phyloP scores from a whole-genome alignment of 2,797 vertebrate species.

The Mus minutoides region DNA sequence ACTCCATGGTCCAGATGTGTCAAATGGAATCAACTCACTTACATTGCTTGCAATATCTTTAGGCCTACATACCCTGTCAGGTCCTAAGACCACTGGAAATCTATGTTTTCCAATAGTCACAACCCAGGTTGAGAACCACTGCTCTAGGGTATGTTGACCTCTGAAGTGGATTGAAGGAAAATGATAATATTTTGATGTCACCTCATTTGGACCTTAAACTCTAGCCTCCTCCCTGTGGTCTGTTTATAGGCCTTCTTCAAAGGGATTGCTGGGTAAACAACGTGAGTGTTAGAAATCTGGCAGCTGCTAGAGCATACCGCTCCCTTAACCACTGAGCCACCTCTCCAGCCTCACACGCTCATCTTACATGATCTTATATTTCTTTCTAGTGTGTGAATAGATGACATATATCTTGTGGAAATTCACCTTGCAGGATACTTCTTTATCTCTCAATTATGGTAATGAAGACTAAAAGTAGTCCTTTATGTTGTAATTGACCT shows the following conservation, averaged over 20 bases:
- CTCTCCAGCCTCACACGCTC: background rate
- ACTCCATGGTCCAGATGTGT: background rate
- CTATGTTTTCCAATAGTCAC: background rate
- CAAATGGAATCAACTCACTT: background rate
- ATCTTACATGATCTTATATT: background rate
- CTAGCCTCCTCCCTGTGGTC: background rate
- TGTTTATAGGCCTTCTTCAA: background rate
- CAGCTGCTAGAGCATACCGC: background rate
- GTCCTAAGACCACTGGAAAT: background rate
- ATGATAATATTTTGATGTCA: background rate
- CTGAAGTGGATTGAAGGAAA: background rate
- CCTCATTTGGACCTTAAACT: background rate
- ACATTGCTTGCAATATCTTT: background rate
- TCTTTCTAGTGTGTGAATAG: background rate
- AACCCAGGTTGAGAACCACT: background rate
- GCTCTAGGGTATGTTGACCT: background rate
- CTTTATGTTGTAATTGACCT: constrained; percentile 6
- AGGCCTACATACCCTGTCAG: background rate
- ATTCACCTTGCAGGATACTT: constrained; percentile 18
- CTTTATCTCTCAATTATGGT: background rate
- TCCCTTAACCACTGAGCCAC: background rate
- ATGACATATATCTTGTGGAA: background rate
- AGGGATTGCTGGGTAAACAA: background rate
- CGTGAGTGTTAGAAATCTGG: background rate
- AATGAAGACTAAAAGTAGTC: background rate